Evolutionary conservation across 2,888 invertebrate genomes (phyloP).

Genomic region (Thumatha senex): DNA sequence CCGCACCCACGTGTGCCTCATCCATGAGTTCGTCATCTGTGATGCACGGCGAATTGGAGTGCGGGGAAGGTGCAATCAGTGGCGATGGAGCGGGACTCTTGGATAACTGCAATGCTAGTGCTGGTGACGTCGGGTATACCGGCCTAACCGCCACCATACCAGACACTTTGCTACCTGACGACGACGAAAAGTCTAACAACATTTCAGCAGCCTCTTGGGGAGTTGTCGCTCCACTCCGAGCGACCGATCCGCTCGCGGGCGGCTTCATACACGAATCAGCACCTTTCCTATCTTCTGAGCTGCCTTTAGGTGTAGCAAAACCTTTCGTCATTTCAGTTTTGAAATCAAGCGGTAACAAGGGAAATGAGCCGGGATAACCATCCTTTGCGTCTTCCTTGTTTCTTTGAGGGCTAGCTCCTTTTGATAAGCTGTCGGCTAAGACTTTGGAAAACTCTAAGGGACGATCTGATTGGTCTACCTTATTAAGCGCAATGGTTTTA

Average conservation of each 20-base stretch:
- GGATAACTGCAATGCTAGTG: slow-evolving; percentile 88
- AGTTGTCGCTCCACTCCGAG: slow-evolving; percentile 72
- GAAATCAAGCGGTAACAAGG: slow-evolving; percentile 71
- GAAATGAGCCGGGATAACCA: slow-evolving; percentile 58
- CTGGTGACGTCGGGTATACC: slow-evolving; percentile 84
- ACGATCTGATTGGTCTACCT: slow-evolving; percentile 61
- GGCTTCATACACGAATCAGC: slow-evolving; percentile 78
- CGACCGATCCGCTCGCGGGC: slow-evolving; percentile 69
- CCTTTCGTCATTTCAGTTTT: slow-evolving; percentile 77
- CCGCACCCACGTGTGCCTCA: slow-evolving; percentile 91
- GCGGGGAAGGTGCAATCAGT: slow-evolving; percentile 86
- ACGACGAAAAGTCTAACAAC: slow-evolving; percentile 86
- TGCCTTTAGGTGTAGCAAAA: slow-evolving; percentile 73
- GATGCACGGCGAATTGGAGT: slow-evolving; percentile 90
- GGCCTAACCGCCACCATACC: slow-evolving; percentile 82
- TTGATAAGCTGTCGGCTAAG: slow-evolving; percentile 66
- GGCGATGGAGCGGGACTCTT: slow-evolving; percentile 90
- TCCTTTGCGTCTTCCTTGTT: slow-evolving; percentile 72
- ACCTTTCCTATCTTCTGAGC: slow-evolving; percentile 73
- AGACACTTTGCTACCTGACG: slow-evolving; percentile 82
- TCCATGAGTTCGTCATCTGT: slow-evolving; percentile 96
- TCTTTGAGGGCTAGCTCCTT: slow-evolving; percentile 64
- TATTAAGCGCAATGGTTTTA: slow-evolving; percentile 60
- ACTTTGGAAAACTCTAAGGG: slow-evolving; percentile 68
- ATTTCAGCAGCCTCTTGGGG: slow-evolving; percentile 86